Evolutionary conservation across 2,113 vertebrate genomes (phyloP), one percentile per base, ranked within the genome.

Genomic region (Pholis gunnellus): DNA sequence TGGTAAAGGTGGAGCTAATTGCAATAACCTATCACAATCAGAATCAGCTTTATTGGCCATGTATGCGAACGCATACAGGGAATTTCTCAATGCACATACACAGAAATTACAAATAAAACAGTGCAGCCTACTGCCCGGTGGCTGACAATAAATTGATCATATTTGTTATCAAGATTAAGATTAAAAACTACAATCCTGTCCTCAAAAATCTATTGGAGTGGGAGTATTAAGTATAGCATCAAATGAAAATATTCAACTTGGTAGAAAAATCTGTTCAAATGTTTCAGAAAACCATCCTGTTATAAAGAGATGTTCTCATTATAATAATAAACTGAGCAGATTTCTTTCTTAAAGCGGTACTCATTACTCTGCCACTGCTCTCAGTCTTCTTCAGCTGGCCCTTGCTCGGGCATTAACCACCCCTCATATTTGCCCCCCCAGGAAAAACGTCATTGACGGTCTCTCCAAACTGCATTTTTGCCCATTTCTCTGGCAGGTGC

Each of bases 371-470:
- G 29, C 9, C 54, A 31, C 60, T 31, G 18, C 11, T 13, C 8
- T 56, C 42, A 20, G 7, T 4, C 6, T 9, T 40, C 9, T 1
- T 34, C 18, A 18, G 0, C 18, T 0, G 13, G 5, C 22, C 13
- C 0, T 2, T 46, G 11, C n/a, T 18, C 9, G 56, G 82, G 84
- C 85, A 85, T 4, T 56, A 79, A 78, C 0, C 6, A 74, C 75
- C 59, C 36, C 0, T 4, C 82, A 87, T 83, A 89, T 0, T 2
- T 9, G 2, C 13, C 52, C 88, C 87, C 15, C 2, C 4, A 74
- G 83, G 86, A 83, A 78, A 87, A 76, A 93, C 92, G 94, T 94
- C 92, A 93, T 66, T 54, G 40, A 66, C 76, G n/a, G 81, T 46
- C 75, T 72, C 44, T 72, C 76, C 40, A 8, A 66, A 65, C 61